Percentiles rank a stretch among this genome's conserved stretches.
Conservation (phyloP, 2,113 vertebrate species). For the Amphiprion percula region DNA sequence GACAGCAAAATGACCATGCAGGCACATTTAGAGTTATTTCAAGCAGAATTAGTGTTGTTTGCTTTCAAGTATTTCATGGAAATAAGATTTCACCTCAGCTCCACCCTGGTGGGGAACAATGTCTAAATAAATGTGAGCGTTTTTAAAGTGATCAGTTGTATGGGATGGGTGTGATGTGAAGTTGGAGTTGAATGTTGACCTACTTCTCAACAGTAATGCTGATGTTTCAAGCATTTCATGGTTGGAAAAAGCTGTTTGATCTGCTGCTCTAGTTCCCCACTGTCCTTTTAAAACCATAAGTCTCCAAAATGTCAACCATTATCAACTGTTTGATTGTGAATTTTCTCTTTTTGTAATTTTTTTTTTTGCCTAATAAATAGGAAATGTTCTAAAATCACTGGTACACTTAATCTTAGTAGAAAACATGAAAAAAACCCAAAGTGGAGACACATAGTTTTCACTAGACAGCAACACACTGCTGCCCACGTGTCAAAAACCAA, state of each 20-base stretch:
- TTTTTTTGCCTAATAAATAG: not conserved
- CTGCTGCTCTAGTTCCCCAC: not conserved
- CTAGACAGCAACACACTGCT: not conserved
- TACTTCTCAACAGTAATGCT: slow-evolving; percentile 1
- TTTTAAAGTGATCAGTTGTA: not conserved
- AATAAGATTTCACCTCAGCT: too few species aligned
- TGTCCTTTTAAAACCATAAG: not conserved
- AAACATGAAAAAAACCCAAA: not conserved
- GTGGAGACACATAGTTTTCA: not conserved
- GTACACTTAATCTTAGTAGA: not conserved
- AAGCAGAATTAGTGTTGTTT: too few species aligned
- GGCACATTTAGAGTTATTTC: too few species aligned
- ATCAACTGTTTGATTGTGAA: not conserved
- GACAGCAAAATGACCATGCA: not conserved
- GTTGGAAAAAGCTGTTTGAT: slow-evolving; percentile 21
- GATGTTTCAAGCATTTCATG: slow-evolving; percentile 54
- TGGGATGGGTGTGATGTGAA: slow-evolving; percentile 10
- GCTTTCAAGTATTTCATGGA: too few species aligned
- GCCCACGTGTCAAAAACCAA: not conserved
- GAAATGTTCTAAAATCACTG: not conserved
- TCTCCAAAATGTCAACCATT: not conserved
- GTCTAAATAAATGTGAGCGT: not conserved
- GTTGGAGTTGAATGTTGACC: not conserved
- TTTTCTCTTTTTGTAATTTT: not conserved
- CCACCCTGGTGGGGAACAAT: not conserved